phyloP scores from a whole-genome alignment of 2,888 invertebrate genomes.

The Cataglyphis cursor region DNA sequence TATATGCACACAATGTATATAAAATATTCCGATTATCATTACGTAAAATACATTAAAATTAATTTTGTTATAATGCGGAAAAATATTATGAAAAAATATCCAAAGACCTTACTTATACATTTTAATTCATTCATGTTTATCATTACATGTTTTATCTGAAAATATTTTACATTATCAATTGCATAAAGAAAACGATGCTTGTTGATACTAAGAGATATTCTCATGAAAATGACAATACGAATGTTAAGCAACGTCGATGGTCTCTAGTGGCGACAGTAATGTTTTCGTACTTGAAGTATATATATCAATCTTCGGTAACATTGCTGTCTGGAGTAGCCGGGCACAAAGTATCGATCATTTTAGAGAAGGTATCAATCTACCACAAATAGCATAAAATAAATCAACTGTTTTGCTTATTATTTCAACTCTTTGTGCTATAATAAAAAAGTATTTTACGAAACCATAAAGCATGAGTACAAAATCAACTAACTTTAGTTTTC shows the following conservation, averaged over 20 bases:
- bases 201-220: neutral
- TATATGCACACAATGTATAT: neutral
- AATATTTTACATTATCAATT: constrained; percentile 5
- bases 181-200: neutral
- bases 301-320: constrained; percentile 47
- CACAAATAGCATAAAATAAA: constrained; percentile 23
- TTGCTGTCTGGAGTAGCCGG: constrained; percentile 11
- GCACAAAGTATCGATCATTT: constrained; percentile 38
- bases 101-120: neutral
- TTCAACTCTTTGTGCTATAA: neutral
- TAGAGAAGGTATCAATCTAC: constrained; percentile 19
- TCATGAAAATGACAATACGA: neutral
- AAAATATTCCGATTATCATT: neutral
- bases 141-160: neutral
- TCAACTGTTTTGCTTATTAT: neutral
- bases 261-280: constrained; percentile 6
- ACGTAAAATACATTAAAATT: neutral
- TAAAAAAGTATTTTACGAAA: neutral
- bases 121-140: neutral
- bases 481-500: neutral
- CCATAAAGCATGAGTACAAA: neutral
- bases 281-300: constrained; percentile 35
- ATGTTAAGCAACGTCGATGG: constrained; percentile 17
- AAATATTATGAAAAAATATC: neutral
- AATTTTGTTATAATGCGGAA: neutral